A percentile compares a stretch with the other conserved stretches of the same genome.
These are phyloP conservation scores for Gadus macrocephalus DNA, from an alignment of 2,113 vertebrate genomes.

Conservation along the genomic window DNA sequence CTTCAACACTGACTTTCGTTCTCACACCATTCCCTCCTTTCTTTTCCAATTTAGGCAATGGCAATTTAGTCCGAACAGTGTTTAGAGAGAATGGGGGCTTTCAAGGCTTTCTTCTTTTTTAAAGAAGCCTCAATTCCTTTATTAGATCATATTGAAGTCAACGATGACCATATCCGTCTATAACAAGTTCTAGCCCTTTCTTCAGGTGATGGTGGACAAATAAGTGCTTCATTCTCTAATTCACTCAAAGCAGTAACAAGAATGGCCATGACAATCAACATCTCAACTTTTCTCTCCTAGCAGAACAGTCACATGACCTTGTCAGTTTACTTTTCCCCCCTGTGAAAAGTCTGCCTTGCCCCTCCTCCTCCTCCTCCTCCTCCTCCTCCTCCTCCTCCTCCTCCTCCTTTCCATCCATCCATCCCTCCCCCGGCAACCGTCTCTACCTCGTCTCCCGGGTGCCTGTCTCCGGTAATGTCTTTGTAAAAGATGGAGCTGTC, in stretches of 20 bases:
- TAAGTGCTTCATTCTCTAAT: too few relatives aligned
- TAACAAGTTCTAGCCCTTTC: too few relatives aligned
- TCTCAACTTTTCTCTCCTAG: slow-evolving; percentile 18
- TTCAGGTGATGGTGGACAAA: too few relatives aligned
- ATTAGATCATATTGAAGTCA: too few relatives aligned
- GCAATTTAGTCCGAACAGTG: too few relatives aligned
- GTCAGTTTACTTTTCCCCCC: slow-evolving; percentile 50
- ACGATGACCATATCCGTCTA: too few relatives aligned
- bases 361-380: slow-evolving; percentile 15
- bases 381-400: slow-evolving; percentile 23
- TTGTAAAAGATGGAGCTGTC: slow-evolving; percentile 32
- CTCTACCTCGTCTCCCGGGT: neutral
- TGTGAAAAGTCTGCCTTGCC: slow-evolving; percentile 24
- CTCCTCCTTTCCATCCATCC: slow-evolving; percentile 4
- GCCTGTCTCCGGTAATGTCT: slow-evolving; percentile 34
- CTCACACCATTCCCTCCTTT: too few relatives aligned
- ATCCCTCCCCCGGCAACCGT: slow-evolving; percentile 22
- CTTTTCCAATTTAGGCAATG: too few relatives aligned
- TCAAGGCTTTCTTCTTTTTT: too few relatives aligned
- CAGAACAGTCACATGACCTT: slow-evolving; percentile 40
- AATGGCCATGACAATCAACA: neutral
- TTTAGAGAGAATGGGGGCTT: too few relatives aligned
- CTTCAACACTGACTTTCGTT: neutral
- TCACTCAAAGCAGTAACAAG: too few relatives aligned
- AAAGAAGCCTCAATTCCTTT: too few relatives aligned